Evolutionary conservation across 2,888 invertebrate genomes (phyloP), one percentile per base, ranked within the genome.

Genomic region (Eugnorisma glareosa): DNA sequence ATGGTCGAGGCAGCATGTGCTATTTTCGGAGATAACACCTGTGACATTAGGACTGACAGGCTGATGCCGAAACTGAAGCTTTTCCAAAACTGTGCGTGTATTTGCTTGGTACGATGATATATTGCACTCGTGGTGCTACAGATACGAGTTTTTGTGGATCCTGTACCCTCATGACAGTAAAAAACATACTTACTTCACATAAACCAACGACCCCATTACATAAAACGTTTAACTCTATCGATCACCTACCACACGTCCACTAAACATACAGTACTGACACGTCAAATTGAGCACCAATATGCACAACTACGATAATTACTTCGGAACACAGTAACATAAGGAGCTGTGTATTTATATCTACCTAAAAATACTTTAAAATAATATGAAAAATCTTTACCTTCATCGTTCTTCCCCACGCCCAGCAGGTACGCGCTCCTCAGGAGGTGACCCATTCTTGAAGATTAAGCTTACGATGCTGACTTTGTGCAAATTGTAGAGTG

Each of bases 341-440:
- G 6, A 68, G 66, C 31, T 2, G 31, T 45, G 15, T 59, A 66
- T 67, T 63, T 64, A 64, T 15, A 63, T 31, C 7, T 18, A 15
- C 4, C 1, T 13, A 24, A 68, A 64, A 40, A 63, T 7, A 35
- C 24, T n/a, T 73, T n/a, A 43, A 59, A 71, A 40, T 10, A 67
- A 72, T 13, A 37, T 21, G 57, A 8, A 68, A 77, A 81, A 57
- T 61, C 21, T 91, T 89, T 86, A 92, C 92, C 95, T 88, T 95
- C 95, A 79, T 93, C 93, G 77, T 96, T 95, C 87, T 96, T 96
- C 28, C 91, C 94, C 79, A 93, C 85, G 67, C 95, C 95, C 63
- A 96, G 91, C 89, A 95, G 90, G 91, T 93, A 93, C 72, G 95
- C 95, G 88, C 96, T 94, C 81, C 96, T 94, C 87, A 96, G 88